Percentiles rank a stretch among this genome's conserved stretches.
These are phyloP conservation scores for Thermophis baileyi DNA, from an alignment of 2,113 vertebrate species.

Conservation along the genomic window DNA sequence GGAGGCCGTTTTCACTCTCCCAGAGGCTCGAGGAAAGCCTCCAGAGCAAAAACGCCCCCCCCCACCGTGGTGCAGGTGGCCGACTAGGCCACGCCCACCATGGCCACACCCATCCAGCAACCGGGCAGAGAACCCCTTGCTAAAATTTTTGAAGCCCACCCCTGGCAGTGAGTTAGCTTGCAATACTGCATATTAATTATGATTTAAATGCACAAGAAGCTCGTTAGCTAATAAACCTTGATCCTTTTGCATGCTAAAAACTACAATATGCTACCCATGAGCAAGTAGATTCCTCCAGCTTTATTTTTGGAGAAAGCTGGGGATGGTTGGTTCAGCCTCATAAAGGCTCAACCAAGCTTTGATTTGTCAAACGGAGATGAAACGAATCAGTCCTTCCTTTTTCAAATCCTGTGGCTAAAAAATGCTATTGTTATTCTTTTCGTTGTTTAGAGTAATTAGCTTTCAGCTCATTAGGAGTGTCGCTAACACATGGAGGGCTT, in stretches of 20 bases:
- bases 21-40: too few species aligned
- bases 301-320: conserved; percentile 12
- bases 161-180: too few species aligned
- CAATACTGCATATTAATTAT: neutral
- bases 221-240: neutral
- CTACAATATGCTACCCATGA: neutral
- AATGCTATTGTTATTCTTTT: conserved; percentile 41
- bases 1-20: too few species aligned
- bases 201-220: neutral
- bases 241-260: neutral
- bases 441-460: conserved; percentile 53
- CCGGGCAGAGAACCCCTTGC: too few species aligned
- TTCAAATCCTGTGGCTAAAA: conserved; percentile 12
- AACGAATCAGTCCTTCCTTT: conserved; percentile 24
- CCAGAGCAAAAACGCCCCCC: too few species aligned
- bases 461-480: conserved; percentile 44
- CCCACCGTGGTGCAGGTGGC: too few species aligned
- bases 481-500: neutral
- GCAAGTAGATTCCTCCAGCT: conserved; percentile 34
- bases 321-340: conserved; percentile 13
- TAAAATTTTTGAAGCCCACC: too few species aligned
- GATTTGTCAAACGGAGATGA: conserved; percentile 36
- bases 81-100: too few species aligned
- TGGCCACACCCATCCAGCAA: too few species aligned
- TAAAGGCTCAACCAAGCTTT: neutral